Base-by-base conservation (phyloP, 2,888 invertebrate genomes). In the Arge pagana region DNA sequence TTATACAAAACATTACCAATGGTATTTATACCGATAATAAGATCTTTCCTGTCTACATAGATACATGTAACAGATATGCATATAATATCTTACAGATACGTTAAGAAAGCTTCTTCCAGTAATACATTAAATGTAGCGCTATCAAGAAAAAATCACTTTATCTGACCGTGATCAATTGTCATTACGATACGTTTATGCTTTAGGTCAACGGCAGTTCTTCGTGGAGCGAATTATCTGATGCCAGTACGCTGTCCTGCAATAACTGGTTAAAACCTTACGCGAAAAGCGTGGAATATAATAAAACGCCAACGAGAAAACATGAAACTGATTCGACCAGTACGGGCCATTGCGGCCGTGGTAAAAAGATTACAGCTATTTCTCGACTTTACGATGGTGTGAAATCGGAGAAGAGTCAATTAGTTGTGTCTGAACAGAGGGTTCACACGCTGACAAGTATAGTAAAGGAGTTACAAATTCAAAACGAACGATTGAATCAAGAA, bases 191-290 rank as follows among this genome's bases (percentile, higher is more conserved):
- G 13, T 35, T 8, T 26, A 33, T 31, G 8, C 40, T 53, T 40
- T 13, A 67, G 68, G 51, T 64, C 13, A 60, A 50, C 28, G 45
- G 50, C 28, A 64, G 59, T 40, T 67, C 69, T 24, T 68, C 69
- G 3, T 37, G 60, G 30, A 66, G 60, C 19, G 66, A 67, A 6
- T 18, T 62, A 10, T 62, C 69, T 4, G 68, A 65, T 7, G 56
- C 52, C 7, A 55, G 54, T 21, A 52, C 51, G 16, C 28, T 41
- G 7, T 21, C 52, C 15, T 36, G 39, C 21, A 31, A 49, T 19
- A 49, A 21, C n/a, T 48, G 48, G 39, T 21, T 30, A n/a, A 45
- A 45, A 18, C n/a, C 28, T 18, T 36, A 37, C 10, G 42, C 15
- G 19, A 60, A 18, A 30, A 50, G 21, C 43, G 45, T 42, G 35